Evolutionary conservation across 2,113 vertebrate genomes (phyloP), one percentile per base, ranked within the genome.

Genomic region (Pedionomus torquatus): DNA sequence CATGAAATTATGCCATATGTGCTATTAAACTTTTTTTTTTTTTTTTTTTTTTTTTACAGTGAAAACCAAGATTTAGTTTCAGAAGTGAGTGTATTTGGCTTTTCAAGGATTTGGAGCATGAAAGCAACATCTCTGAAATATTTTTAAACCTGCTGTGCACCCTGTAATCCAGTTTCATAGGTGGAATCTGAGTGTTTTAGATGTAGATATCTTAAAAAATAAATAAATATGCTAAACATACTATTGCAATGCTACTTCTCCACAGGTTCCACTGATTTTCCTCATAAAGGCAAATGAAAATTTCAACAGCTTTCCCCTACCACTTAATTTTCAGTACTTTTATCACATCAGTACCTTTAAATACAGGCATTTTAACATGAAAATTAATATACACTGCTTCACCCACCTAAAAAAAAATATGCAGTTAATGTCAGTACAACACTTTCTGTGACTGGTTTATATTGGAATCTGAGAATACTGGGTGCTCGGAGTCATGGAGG

Each of bases 1-100:
- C 98, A 98, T 98, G 98, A 98, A 98, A 98, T 98, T 98, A 98
- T 98, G 98, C 98, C 98, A 98, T 98, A 98, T 98, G 98, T 98
- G 98, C 98, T 98, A 98, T 98, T 98, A 98, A 98, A 98, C 98
- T 65, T 70, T 57, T 23, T 93, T 92, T 84, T 92, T 86, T 97
- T 97, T 97, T 94, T 97, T 96, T 98, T 98, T 96, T 98, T 98
- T 96, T 95, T 72, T 69, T 71, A 78, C 96, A 97, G 96, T 95
- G 96, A 97, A 98, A 98, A 95, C 94, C 95, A 98, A 98, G 98
- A 98, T 97, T 96, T 97, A 69, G 44, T 98, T 98, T 98, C 97
- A 98, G 97, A 98, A 98, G 97, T 95, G 94, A 98, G 75, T 85
- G 94, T 89, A 95, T 97, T 98, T 97, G 96, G 97, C 94, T 98